Evolutionary conservation across 2,113 vertebrate genomes (phyloP).

Genomic region (Miniopterus natalensis): DNA sequence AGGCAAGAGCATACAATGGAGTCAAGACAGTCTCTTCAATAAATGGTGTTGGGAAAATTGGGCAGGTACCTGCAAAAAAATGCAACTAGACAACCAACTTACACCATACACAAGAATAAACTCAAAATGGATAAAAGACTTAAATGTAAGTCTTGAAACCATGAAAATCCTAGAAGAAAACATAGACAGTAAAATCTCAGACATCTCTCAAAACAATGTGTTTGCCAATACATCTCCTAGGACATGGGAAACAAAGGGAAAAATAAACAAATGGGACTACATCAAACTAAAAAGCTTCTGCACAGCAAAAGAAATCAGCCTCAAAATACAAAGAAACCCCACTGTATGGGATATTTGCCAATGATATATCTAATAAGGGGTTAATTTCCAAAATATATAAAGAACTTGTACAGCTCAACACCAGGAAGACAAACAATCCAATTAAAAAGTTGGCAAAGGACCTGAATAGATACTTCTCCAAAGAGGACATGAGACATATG

Average conservation of each 20-base stretch:
- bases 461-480: background rate
- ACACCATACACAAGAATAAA: background rate
- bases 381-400: background rate
- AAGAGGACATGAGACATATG: background rate
- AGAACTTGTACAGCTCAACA: background rate
- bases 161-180: background rate
- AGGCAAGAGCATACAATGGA: background rate
- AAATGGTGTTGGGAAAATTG: background rate
- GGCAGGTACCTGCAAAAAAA: background rate
- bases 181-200: background rate
- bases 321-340: background rate
- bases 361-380: background rate
- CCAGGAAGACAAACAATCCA: background rate
- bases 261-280: background rate
- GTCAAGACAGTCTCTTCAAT: background rate
- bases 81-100: background rate
- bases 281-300: background rate
- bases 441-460: background rate
- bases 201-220: background rate
- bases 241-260: background rate
- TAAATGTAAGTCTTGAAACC: background rate
- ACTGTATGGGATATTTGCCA: background rate
- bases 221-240: background rate
- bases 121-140: background rate
- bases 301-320: background rate